Evolutionary conservation across 2,797 vertebrate genomes (phyloP).

Genomic region (Lerista edwardsae): DNA sequence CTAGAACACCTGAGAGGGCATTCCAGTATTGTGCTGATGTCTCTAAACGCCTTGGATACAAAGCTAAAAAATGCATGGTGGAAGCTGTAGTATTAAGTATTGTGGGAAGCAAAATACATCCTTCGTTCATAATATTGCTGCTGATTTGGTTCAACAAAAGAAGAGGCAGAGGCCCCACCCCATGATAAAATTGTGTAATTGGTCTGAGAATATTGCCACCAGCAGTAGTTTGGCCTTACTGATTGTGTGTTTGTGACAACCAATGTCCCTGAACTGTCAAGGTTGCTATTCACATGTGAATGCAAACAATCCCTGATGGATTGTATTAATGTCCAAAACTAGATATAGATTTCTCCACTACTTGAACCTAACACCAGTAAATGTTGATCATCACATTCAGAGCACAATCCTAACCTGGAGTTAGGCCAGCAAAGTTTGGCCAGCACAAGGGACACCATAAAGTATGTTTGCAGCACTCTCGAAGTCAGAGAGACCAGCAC

Average conservation of each 20-base stretch:
- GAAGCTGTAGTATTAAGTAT: neutral
- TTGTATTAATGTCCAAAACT: neutral
- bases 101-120: neutral
- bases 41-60: neutral
- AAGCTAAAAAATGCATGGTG: neutral
- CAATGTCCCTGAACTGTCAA: neutral
- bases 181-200: neutral
- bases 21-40: neutral
- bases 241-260: neutral
- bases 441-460: no score
- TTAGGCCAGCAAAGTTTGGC: no score
- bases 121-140: neutral
- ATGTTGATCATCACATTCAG: neutral
- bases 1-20: neutral
- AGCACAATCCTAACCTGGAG: no score
- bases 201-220: neutral
- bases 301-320: neutral
- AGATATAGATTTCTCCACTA: neutral
- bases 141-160: neutral
- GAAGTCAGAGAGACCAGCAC: no score
- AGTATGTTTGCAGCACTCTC: no score
- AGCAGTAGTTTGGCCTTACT: neutral
- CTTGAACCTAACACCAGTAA: neutral
- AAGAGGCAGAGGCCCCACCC: no score
- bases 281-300: neutral